Evolutionary conservation across 2,113 vertebrate species (phyloP).

Genomic region (Apus apus): DNA sequence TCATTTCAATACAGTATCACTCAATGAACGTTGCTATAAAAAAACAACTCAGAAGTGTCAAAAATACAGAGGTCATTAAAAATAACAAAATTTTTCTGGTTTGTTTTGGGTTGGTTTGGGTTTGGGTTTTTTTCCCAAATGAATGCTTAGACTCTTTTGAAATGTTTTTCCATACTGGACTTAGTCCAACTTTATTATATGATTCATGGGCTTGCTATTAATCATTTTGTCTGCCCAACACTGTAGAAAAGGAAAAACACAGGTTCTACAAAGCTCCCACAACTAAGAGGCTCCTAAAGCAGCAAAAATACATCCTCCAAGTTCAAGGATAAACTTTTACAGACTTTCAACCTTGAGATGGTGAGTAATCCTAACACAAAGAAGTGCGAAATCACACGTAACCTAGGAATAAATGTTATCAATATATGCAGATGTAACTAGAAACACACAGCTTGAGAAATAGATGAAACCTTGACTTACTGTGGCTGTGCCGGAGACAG

Average conservation of each 20-base stretch:
- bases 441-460: background rate
- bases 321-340: background rate
- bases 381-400: accelerated
- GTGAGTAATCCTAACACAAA: background rate
- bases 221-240: background rate
- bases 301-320: background rate
- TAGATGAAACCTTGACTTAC: conserved; percentile 80
- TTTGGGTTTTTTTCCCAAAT: background rate
- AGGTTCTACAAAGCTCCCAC: background rate
- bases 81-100: background rate
- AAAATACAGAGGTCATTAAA: background rate
- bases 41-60: background rate
- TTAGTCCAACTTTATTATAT: background rate
- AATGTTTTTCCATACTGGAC: background rate
- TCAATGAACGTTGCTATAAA: background rate
- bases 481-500: conserved; percentile 94
- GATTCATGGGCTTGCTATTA: background rate
- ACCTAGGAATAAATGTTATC: accelerated
- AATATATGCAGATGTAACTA: background rate
- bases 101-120: background rate
- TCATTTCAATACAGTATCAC: background rate
- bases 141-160: background rate
- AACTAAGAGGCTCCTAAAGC: background rate
- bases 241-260: background rate
- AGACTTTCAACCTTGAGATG: background rate